phyloP scores from a whole-genome alignment of 2,888 invertebrate species.

The Stenolophus ochropezus region DNA sequence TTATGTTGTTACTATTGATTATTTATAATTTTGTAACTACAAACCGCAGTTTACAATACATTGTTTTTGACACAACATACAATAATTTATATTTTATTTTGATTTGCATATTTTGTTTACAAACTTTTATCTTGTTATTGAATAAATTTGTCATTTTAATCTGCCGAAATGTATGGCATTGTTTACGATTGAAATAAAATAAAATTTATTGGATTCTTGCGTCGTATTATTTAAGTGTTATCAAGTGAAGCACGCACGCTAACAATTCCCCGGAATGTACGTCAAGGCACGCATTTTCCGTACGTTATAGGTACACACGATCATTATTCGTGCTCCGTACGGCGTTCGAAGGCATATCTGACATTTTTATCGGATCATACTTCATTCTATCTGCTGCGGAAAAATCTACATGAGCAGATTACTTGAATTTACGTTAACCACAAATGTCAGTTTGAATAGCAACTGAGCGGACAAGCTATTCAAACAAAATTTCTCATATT shows the following conservation, averaged over 20 bases:
- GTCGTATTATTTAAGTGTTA: slow-evolving; percentile 18
- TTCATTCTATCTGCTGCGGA: slow-evolving; percentile 28
- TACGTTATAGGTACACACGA: slow-evolving; percentile 34
- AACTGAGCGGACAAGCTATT: slow-evolving; percentile 30
- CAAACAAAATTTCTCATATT: slow-evolving; percentile 38
- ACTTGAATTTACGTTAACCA: slow-evolving; percentile 48
- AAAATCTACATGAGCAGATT: slow-evolving; percentile 47
- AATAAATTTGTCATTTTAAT: slow-evolving; percentile 3
- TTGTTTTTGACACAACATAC: neutral
- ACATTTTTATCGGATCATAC: slow-evolving; percentile 53
- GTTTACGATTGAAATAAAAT: slow-evolving; percentile 5
- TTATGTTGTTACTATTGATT: neutral
- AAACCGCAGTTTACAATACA: neutral
- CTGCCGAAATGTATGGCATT: neutral
- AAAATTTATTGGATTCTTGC: slow-evolving; percentile 14
- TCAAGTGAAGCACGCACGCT: neutral
- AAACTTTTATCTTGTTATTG: neutral
- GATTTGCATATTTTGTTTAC: neutral
- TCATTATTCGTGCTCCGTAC: slow-evolving; percentile 40
- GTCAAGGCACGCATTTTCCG: slow-evolving; percentile 10
- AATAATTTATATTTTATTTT: neutral
- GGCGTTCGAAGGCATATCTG: slow-evolving; percentile 42
- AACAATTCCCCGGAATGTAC: slow-evolving; percentile 1
- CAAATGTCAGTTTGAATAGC: slow-evolving; percentile 47
- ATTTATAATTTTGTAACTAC: neutral